phyloP scores from a whole-genome alignment of 2,797 vertebrate species.

The Acanthopagrus latus region DNA sequence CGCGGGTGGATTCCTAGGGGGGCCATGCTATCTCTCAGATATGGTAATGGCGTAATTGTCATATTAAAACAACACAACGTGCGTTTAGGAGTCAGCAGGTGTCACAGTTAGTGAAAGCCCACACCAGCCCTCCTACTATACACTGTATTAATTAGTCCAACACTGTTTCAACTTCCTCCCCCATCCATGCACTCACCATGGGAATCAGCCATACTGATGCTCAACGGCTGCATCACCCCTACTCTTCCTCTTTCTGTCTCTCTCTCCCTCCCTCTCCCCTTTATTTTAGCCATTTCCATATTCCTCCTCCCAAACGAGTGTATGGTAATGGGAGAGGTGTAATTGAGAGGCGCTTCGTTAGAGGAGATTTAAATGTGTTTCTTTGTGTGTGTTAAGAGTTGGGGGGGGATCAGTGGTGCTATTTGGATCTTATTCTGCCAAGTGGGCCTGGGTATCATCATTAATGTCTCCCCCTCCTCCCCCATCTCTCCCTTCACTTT shows the following conservation, averaged over 20 bases:
- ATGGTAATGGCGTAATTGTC: constrained; percentile 87
- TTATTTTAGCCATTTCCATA: constrained; percentile 79
- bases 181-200: constrained; percentile 74
- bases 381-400: constrained; percentile 70
- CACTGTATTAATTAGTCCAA: constrained; percentile 84
- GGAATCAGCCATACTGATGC: constrained; percentile 76
- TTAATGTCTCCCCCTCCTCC: constrained; percentile 66
- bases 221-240: constrained; percentile 70
- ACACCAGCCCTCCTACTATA: constrained; percentile 81
- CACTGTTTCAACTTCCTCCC: constrained; percentile 80
- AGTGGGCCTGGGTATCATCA: constrained; percentile 69
- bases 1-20: constrained; percentile 83
- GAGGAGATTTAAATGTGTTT: constrained; percentile 78
- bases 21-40: constrained; percentile 83
- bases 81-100: constrained; percentile 87
- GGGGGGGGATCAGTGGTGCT: constrained; percentile 64
- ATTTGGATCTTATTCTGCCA: constrained; percentile 70
- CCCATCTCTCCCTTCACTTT: constrained; percentile 62
- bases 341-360: constrained; percentile 83
- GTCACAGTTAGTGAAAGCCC: constrained; percentile 84
- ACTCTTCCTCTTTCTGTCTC: constrained; percentile 55
- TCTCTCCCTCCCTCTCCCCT: constrained; percentile 58
- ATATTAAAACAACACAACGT: constrained; percentile 87
- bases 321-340: constrained; percentile 81
- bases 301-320: constrained; percentile 74